phyloP scores from a whole-genome alignment of 2,888 invertebrate genomes.

The Rhopalosiphum nymphaeae region DNA sequence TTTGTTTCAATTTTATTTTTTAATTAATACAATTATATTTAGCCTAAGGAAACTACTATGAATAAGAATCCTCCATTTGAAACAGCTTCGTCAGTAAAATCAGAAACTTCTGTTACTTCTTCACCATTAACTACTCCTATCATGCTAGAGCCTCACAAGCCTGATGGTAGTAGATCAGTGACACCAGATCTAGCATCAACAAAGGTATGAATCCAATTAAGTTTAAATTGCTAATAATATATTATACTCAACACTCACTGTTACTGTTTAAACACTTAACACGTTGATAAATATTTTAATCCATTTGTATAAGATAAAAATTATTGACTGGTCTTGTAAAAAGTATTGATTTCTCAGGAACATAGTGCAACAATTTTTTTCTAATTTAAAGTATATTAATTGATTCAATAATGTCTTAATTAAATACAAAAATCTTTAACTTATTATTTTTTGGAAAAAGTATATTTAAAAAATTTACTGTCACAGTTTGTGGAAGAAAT shows the following conservation, averaged over 20 bases:
- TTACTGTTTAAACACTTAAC: not conserved
- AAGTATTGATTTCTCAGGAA: not conserved
- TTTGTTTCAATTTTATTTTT: not conserved
- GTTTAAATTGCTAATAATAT: not conserved
- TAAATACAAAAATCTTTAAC: not conserved
- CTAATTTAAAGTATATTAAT: not conserved
- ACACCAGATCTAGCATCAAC: constrained; percentile 68
- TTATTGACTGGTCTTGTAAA: not conserved
- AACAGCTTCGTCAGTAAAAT: constrained; percentile 57
- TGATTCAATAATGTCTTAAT: not conserved
- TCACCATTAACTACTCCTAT: constrained; percentile 56
- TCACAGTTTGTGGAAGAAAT: not conserved
- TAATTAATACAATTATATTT: not conserved
- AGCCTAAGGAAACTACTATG: constrained; percentile 44
- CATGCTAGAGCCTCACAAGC: constrained; percentile 64
- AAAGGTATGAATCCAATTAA: constrained; percentile 45
- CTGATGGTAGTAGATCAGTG: constrained; percentile 66
- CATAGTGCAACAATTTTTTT: not conserved
- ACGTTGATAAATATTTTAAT: not conserved
- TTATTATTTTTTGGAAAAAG: not conserved
- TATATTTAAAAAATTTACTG: too few species aligned
- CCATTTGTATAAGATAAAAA: not conserved
- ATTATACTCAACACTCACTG: not conserved
- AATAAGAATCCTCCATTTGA: constrained; percentile 59
- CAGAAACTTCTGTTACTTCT: constrained; percentile 62